Evolutionary conservation across 2,797 vertebrate species (phyloP).

Genomic region (Epinephelus malabaricus): DNA sequence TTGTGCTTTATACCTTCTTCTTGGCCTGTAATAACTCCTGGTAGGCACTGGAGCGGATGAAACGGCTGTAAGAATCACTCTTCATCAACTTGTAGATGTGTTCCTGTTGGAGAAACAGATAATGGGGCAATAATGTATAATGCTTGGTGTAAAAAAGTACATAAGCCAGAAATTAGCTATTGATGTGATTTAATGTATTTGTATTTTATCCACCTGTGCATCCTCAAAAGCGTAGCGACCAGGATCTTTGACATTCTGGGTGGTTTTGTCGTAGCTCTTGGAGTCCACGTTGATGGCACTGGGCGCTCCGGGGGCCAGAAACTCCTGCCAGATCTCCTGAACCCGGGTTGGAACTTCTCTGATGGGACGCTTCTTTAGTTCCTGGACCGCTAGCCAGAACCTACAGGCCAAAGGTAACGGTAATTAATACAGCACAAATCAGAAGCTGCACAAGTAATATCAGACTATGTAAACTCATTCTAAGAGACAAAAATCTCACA

Average conservation of each 20-base stretch:
- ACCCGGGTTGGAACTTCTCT: conserved; percentile 93
- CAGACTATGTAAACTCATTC: background rate
- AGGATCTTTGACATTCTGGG: conserved; percentile 96
- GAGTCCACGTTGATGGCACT: conserved; percentile 98
- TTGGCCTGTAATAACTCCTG: conserved; percentile 99
- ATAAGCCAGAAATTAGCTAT: background rate
- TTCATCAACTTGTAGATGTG: conserved; percentile 99
- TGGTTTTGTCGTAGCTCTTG: conserved; percentile 98
- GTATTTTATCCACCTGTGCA: conserved; percentile 89
- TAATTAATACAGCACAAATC: background rate
- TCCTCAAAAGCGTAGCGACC: conserved; percentile 96
- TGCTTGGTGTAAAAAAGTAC: too few species aligned
- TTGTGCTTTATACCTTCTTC: conserved; percentile 90
- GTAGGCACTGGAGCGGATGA: conserved; percentile 99
- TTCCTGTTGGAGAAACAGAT: conserved; percentile 86
- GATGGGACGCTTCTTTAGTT: conserved; percentile 95
- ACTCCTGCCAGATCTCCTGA: conserved; percentile 98
- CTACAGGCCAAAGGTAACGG: conserved; percentile 71
- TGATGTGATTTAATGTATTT: background rate
- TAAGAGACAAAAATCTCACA: background rate
- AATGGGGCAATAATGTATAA: background rate
- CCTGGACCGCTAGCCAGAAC: conserved; percentile 98
- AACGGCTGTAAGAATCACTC: conserved; percentile 98
- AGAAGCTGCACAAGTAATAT: background rate
- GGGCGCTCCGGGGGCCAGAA: conserved; percentile 94